These are phyloP conservation scores for Aphidius ervi DNA, from an alignment of 1,140 invertebrate genomes.

Conservation along the genomic window DNA sequence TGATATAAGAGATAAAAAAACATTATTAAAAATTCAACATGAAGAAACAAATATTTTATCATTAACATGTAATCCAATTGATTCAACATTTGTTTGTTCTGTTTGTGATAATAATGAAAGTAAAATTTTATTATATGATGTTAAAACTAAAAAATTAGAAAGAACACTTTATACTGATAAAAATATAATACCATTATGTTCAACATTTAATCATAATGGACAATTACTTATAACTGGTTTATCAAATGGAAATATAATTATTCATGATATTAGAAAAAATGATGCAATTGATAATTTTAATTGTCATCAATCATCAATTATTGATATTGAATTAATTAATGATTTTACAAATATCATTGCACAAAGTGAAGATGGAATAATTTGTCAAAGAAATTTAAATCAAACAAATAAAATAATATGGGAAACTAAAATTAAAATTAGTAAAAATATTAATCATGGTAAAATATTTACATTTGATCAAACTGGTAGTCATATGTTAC, in stretches of 20 bases:
- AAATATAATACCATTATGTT: slow-evolving; percentile 53
- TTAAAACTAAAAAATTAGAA: slow-evolving; percentile 61
- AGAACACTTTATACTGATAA: slow-evolving; percentile 48
- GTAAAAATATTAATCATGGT: slow-evolving; percentile 48
- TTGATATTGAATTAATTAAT: slow-evolving; percentile 55
- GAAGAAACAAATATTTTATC: slow-evolving; percentile 54
- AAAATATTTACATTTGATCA: slow-evolving; percentile 60
- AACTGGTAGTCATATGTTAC: slow-evolving; percentile 58
- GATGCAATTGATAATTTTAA: slow-evolving; percentile 58
- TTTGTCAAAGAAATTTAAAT: slow-evolving; percentile 57
- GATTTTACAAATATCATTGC: slow-evolving; percentile 60
- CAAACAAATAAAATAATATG: slow-evolving; percentile 52
- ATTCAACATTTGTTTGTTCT: slow-evolving; percentile 60
- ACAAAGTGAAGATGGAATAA: slow-evolving; percentile 57
- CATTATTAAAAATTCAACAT: slow-evolving; percentile 59
- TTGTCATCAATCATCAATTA: slow-evolving; percentile 55
- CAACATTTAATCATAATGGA: slow-evolving; percentile 65
- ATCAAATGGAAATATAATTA: slow-evolving; percentile 59
- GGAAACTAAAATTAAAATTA: slow-evolving; percentile 51
- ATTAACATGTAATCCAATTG: slow-evolving; percentile 57
- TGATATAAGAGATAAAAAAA: slow-evolving; percentile 64
- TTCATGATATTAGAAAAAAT: slow-evolving; percentile 58
- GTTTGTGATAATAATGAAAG: slow-evolving; percentile 48
- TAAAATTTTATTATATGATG: slow-evolving; percentile 59
- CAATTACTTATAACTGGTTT: slow-evolving; percentile 61